A percentile compares a stretch with the other conserved stretches of the same genome.
phyloP scores from a whole-genome alignment of 1,140 invertebrate species.

The Cecropterus lyciades region DNA sequence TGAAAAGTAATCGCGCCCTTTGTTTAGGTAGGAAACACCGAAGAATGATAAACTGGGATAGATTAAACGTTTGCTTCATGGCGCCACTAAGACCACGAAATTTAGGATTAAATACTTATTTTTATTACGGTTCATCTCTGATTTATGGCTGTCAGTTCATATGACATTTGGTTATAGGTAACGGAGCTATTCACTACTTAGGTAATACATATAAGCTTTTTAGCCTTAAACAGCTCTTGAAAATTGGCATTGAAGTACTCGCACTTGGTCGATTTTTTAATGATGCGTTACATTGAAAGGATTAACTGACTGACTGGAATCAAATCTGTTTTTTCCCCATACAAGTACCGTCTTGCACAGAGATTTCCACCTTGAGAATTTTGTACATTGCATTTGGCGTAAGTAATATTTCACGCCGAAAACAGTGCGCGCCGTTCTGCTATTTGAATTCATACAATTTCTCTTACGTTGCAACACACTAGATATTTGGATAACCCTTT shows the following conservation, averaged over 20 bases:
- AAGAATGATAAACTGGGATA: no score
- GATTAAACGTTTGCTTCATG: slow-evolving; percentile 28
- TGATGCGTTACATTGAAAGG: no score
- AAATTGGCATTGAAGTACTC: no score
- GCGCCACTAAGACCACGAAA: slow-evolving; percentile 10
- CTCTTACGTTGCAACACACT: slow-evolving; percentile 26
- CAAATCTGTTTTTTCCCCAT: no score
- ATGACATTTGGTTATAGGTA: background rate
- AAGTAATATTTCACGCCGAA: slow-evolving; percentile 21
- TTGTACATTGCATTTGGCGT: slow-evolving; percentile 19
- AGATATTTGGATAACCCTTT: slow-evolving; percentile 42
- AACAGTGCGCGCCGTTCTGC: slow-evolving; percentile 9
- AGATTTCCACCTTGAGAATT: slow-evolving; percentile 4
- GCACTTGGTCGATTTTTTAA: no score
- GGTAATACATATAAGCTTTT: background rate
- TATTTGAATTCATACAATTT: slow-evolving; percentile 15
- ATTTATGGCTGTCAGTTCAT: background rate
- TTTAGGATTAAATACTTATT: slow-evolving; percentile 5
- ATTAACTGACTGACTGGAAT: no score
- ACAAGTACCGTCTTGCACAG: background rate
- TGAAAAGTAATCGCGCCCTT: no score
- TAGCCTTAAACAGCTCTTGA: no score
- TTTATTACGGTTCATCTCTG: slow-evolving; percentile 8
- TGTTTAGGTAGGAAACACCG: no score
- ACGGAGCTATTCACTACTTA: no score